Evolutionary conservation across 2,797 vertebrate species (phyloP).

Genomic region (Pantherophis vulpinus): DNA sequence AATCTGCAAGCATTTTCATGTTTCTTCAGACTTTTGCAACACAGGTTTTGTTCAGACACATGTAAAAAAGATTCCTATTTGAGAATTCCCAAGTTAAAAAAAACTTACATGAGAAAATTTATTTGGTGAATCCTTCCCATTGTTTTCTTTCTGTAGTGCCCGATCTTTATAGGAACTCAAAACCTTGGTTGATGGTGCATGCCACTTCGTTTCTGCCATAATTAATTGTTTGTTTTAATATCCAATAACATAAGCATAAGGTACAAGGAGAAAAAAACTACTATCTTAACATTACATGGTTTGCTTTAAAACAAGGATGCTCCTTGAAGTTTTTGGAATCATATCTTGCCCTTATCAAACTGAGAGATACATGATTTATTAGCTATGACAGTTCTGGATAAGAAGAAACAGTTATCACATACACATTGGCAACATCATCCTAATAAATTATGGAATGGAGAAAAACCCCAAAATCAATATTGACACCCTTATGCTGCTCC

Average conservation of each 20-base stretch:
- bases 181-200: constrained; percentile 87
- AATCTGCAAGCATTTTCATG: background rate
- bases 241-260: constrained; percentile 12
- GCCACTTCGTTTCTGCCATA: constrained; percentile 89
- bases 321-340: constrained; percentile 11
- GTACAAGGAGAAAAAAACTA: constrained; percentile 21
- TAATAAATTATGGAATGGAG: background rate
- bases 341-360: background rate
- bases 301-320: constrained; percentile 17
- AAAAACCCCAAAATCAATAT: background rate
- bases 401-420: background rate
- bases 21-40: background rate
- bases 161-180: constrained; percentile 89
- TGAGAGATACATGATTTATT: background rate
- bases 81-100: constrained; percentile 11
- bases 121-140: constrained; percentile 88
- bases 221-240: constrained; percentile 48
- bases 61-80: background rate
- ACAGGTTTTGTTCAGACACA: background rate
- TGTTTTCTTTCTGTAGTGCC: constrained; percentile 78
- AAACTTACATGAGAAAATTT: constrained; percentile 88
- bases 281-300: constrained; percentile 10
- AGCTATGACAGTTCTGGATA: background rate
- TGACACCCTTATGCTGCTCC: background rate
- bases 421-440: background rate